Evolutionary conservation across 2,888 invertebrate genomes (phyloP).

Genomic region (Drosophila phalerata): DNA sequence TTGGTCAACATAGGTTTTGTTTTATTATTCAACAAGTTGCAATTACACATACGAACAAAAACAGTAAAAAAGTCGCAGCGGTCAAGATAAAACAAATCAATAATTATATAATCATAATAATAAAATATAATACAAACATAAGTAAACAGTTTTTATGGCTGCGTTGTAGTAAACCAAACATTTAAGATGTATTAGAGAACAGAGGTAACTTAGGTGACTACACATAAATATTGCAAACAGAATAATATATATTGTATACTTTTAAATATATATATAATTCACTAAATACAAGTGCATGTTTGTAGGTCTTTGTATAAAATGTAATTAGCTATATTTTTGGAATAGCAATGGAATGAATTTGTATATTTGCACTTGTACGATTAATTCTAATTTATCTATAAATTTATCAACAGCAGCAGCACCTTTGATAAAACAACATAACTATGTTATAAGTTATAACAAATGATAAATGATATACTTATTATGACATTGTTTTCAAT

Average conservation of each 20-base stretch:
- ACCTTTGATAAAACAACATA: constrained; percentile 13
- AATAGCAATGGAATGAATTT: constrained; percentile 39
- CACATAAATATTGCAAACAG: constrained; percentile 24
- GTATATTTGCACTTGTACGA: constrained; percentile 8
- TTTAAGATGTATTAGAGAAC: constrained; percentile 10
- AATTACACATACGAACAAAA: constrained; percentile 27
- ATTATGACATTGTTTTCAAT: constrained; percentile 31
- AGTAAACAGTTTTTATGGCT: background rate
- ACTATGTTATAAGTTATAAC: background rate
- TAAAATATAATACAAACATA: constrained; percentile 2
- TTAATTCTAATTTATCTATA: constrained; percentile 13
- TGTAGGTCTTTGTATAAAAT: constrained; percentile 4
- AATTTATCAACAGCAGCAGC: constrained; percentile 7
- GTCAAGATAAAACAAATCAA: constrained; percentile 14
- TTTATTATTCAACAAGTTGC: constrained; percentile 36
- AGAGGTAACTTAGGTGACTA: constrained; percentile 23
- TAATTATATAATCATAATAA: background rate
- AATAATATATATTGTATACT: constrained; percentile 9
- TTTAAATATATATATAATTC: background rate
- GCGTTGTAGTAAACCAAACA: constrained; percentile 13
- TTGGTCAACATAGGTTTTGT: background rate
- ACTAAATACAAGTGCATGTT: constrained; percentile 3
- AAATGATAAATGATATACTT: constrained; percentile 3
- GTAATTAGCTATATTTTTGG: constrained; percentile 20
- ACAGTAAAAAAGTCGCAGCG: constrained; percentile 32